These are phyloP conservation scores for Spongilla lacustris DNA, from an alignment of 37 sponge, comb jelly and placozoan species.

Conservation along the genomic window DNA sequence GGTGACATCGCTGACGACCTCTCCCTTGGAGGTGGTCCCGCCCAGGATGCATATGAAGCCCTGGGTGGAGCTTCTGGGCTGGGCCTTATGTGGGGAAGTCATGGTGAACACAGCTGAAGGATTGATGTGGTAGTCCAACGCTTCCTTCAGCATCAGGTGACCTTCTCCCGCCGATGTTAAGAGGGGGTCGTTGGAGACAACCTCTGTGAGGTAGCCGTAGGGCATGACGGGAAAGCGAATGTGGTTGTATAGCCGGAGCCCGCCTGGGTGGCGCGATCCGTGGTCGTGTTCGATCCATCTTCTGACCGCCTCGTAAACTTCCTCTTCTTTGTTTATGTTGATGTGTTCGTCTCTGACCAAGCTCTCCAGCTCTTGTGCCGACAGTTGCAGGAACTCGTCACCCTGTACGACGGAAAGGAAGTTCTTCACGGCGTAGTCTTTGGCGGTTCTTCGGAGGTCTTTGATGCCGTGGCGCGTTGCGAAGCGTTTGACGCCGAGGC, in stretches of 20 bases:
- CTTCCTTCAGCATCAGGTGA: conserved; percentile 62
- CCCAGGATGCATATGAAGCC: conserved; percentile 78
- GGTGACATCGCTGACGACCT: conserved; percentile 46
- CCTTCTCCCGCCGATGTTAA: conserved; percentile 6
- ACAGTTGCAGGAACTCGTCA: conserved; percentile 72
- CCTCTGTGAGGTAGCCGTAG: conserved; percentile 33
- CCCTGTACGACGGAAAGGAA: conserved; percentile 44
- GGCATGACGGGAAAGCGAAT: conserved; percentile 82
- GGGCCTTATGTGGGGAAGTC: conserved; percentile 64
- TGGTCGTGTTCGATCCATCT: conserved; percentile 78
- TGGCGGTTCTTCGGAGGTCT: conserved; percentile 37
- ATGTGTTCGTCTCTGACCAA: conserved; percentile 66
- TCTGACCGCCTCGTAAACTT: conserved; percentile 74
- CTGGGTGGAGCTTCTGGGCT: conserved; percentile 66
- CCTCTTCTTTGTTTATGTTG: conserved; percentile 68
- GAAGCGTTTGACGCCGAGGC: conserved; percentile 69
- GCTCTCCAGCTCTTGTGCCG: conserved; percentile 43
- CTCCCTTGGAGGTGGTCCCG: conserved; percentile 66
- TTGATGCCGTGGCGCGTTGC: conserved; percentile 38
- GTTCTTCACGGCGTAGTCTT: conserved; percentile 46
- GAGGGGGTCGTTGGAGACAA: conserved; percentile 27
- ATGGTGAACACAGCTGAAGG: conserved; percentile 61
- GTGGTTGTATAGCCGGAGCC: conserved; percentile 47
- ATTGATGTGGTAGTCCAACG: conserved; percentile 72
- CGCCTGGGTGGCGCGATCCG: conserved; percentile 14